Evolutionary conservation across 2,888 invertebrate genomes (phyloP), one percentile per base, ranked within the genome.

Genomic region (Drosophila mercatorum): DNA sequence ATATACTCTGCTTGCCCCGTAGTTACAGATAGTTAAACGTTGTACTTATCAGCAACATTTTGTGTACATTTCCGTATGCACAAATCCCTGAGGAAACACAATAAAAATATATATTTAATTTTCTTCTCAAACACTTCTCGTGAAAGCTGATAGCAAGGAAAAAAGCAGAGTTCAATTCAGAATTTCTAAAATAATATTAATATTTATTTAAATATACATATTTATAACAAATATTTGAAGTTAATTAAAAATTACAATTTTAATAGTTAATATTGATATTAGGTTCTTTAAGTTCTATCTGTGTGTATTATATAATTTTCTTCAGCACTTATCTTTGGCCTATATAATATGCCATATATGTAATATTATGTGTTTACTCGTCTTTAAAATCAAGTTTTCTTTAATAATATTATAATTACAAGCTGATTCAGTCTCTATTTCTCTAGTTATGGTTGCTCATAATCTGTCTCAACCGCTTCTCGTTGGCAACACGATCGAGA

Each of bases 21-120:
- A 14, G 4, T 43, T 56, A 34, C 5, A 34, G 34, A 43, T 14
- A 36, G 34, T 26, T 44, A 0, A 17, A 17, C 17, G 17, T 17
- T 17, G 17, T 43, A 12, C 5, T 56, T 44, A 57, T 44, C 57
- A 44, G 5, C 1, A 12, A 36, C 6, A 46, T 38, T 46, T 36
- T 44, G 2, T 26, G 57, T 17, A 12, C 10, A 31, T 6, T 46
- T 22, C 6, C 38, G 40, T 26, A 36, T 34, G 2, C n/a, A 47
- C 11, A 64, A 65, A 38, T 43, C 56, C 49, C 55, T 17, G 11
- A n/a, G 65, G 49, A 22, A 64, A 49, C 41, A 53, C 34, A 10
- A 62, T 17, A 17, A 51, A n/a, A 52, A 34, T 43, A 34, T 22
- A 34, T 51, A 14, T 31, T n/a, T 34, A 36, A 11, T 17, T 17